These are phyloP conservation scores for Xestia rhomboidea DNA, from an alignment of 2,888 invertebrate genomes.

Conservation along the genomic window DNA sequence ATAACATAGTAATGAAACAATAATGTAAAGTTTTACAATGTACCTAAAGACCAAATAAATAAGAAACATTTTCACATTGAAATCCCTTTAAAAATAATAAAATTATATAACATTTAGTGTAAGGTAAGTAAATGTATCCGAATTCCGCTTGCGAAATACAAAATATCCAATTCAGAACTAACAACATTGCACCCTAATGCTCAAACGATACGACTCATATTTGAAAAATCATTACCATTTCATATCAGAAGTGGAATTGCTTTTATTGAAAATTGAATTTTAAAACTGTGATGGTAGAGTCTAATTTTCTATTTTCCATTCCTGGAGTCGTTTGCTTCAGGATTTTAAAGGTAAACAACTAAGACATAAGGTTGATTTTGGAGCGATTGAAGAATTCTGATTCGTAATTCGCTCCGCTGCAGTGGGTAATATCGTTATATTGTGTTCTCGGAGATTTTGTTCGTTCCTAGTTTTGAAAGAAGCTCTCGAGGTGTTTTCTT, in stretches of 20 bases:
- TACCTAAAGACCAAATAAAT: conserved; percentile 3
- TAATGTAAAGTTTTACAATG: neutral
- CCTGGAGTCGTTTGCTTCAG: neutral
- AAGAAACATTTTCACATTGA: conserved; percentile 21
- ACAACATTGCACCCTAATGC: conserved; percentile 52
- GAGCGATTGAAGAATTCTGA: conserved; percentile 29
- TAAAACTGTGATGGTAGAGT: conserved; percentile 59
- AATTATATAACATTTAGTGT: conserved; percentile 56
- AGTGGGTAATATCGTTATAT: conserved; percentile 79
- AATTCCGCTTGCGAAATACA: conserved; percentile 47
- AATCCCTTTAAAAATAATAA: conserved; percentile 52
- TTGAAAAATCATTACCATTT: conserved; percentile 66
- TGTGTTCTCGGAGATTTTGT: conserved; percentile 77
- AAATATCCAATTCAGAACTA: conserved; percentile 50
- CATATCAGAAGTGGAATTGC: conserved; percentile 58
- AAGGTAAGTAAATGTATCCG: conserved; percentile 46
- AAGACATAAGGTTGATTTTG: conserved; percentile 46
- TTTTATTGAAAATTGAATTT: conserved; percentile 70
- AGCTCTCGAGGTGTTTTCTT: conserved; percentile 60
- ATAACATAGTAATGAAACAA: neutral
- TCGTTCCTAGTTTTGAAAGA: conserved; percentile 55
- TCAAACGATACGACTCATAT: conserved; percentile 55
- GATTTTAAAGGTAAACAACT: neutral
- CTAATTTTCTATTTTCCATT: conserved; percentile 60
- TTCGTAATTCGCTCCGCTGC: conserved; percentile 69